Conservation (phyloP, 2,797 vertebrate species). For the Erethizon dorsatum region DNA sequence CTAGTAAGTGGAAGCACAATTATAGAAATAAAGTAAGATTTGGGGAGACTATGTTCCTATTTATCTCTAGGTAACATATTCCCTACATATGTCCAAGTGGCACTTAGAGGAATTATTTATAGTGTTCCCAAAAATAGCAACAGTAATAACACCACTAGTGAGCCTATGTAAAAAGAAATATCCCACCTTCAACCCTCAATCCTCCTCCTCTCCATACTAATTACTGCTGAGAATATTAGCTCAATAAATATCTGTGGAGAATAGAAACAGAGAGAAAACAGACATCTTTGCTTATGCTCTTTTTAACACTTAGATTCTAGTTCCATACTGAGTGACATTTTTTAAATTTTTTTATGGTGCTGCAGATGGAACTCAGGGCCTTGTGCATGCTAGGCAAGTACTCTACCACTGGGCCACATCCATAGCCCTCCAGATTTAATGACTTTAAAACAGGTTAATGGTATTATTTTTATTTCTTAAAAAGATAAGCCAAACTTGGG, state of each 20-base stretch:
- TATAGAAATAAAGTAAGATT: background rate
- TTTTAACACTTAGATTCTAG: slow-evolving; percentile 52
- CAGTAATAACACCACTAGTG: background rate
- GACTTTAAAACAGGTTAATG: background rate
- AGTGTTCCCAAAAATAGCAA: background rate
- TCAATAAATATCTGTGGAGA: background rate
- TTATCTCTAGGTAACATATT: background rate
- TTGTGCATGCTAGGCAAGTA: background rate
- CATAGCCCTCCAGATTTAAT: background rate
- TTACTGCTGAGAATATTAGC: slow-evolving; percentile 19
- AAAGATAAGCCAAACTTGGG: background rate
- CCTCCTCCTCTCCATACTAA: background rate
- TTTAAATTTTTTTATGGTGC: background rate
- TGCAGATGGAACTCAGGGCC: background rate
- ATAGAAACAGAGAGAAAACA: background rate
- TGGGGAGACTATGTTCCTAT: background rate
- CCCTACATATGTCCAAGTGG: background rate
- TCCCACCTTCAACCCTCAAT: background rate
- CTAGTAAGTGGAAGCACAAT: slow-evolving; percentile 34
- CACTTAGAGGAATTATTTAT: background rate
- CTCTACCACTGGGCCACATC: background rate
- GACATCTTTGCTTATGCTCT: slow-evolving; percentile 2
- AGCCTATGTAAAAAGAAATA: background rate
- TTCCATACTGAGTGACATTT: background rate
- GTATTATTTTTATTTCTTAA: slow-evolving; percentile 59